Conservation (phyloP, 2,797 vertebrate genomes). For the Pantherophis vulpinus region DNA sequence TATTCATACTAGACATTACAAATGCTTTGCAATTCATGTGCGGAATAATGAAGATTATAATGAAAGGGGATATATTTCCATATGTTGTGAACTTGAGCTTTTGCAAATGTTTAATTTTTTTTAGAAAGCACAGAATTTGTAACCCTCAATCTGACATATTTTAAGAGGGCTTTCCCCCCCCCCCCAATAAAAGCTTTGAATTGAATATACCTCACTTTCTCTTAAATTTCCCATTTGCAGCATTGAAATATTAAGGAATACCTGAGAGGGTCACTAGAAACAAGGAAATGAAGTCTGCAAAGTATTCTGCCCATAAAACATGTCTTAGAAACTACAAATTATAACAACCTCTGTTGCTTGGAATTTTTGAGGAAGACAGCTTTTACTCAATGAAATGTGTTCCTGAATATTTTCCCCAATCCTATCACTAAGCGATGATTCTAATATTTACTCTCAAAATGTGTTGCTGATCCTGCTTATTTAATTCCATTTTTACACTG, state of each 20-base stretch:
- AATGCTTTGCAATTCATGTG: not conserved
- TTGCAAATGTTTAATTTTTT: not conserved
- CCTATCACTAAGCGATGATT: not conserved
- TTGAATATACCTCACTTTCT: not conserved
- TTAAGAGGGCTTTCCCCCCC: not conserved
- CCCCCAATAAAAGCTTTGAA: not conserved
- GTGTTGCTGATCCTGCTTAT: not conserved
- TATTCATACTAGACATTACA: not conserved
- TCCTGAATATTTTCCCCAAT: not conserved
- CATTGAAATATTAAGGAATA: not conserved
- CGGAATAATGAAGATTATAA: not conserved
- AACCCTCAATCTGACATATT: not conserved
- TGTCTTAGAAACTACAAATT: not conserved
- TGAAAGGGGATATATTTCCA: constrained; percentile 15
- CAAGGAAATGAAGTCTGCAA: not conserved
- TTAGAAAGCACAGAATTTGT: not conserved
- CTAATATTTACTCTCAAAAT: not conserved
- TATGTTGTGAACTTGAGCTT: not conserved
- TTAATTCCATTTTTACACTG: not conserved
- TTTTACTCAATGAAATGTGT: not conserved
- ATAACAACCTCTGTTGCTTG: accelerated
- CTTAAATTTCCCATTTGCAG: not conserved
- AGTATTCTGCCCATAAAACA: not conserved
- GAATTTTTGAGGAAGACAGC: not conserved
- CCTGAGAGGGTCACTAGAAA: not conserved